A percentile compares a stretch with the other conserved stretches of the same genome.
These are phyloP conservation scores for Falco rusticolus DNA, from an alignment of 2,797 vertebrate species.

Conservation along the genomic window DNA sequence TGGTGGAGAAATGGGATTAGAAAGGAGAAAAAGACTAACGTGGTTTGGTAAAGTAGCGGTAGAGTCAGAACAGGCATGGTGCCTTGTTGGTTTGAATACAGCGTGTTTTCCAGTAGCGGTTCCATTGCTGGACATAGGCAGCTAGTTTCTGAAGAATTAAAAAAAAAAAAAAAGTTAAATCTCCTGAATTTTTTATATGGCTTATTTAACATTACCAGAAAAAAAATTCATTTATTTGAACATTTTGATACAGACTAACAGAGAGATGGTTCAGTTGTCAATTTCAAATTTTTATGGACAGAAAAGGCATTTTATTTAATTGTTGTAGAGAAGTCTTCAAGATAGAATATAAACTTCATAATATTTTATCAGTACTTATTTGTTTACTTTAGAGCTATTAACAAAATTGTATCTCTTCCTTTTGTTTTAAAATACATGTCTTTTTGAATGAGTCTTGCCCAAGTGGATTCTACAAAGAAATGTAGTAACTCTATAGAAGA, in stretches of 20 bases:
- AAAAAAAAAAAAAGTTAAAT: neutral
- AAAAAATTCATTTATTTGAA: neutral
- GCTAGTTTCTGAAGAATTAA: neutral
- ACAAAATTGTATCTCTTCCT: neutral
- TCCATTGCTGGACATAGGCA: neutral
- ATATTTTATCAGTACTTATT: neutral
- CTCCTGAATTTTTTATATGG: neutral
- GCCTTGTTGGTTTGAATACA: neutral
- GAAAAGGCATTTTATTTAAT: neutral
- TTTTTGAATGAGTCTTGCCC: neutral
- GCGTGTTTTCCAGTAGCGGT: neutral
- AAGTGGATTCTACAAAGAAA: neutral
- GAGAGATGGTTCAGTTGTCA: neutral
- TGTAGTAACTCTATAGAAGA: neutral
- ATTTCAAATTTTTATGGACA: neutral
- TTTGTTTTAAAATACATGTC: neutral
- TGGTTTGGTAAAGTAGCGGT: neutral
- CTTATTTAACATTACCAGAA: neutral
- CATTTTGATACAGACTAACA: neutral
- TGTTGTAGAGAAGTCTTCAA: neutral
- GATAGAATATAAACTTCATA: neutral
- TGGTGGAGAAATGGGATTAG: neutral
- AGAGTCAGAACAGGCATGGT: neutral
- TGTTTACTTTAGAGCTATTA: conserved; percentile 3
- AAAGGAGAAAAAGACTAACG: neutral